Base-by-base conservation (phyloP, 2,888 invertebrate species). In the Agrilus mali region DNA sequence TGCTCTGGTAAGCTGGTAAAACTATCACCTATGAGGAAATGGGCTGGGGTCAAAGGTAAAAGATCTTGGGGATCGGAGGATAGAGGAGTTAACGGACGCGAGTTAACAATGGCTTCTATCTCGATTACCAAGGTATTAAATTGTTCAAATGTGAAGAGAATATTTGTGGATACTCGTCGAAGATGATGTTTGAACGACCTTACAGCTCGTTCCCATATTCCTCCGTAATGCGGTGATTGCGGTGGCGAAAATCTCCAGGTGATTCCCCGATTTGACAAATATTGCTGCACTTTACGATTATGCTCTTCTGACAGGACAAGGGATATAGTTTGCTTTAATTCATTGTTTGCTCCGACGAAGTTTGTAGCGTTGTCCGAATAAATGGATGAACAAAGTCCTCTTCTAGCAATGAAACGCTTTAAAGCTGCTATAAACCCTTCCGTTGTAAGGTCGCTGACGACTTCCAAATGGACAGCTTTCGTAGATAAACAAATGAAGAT, bases 401-500 rank as follows among this genome's bases (percentile, higher is more conserved):
- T 17, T n/a, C 51, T 33, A 7, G 48, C 38, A 31, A 45, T 32
- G 20, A 51, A 53, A 22, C 51, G 38, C 37, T 41, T 44, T 7
- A 53, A 33, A 12, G 44, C 38, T 8, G 33, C 45, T 31, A 53
- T 34, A 40, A 48, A 53, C 2, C 38, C 22, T 13, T 47, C 43
- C 3, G 51, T 41, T 1, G 47, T 46, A 13, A 53, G 36, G 39
- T 51, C 47, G 6, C 34, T 40, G 13, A 45, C 50, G 10, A 53
- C 20, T 34, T 51, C 46, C 7, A 50, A 27, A 33, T 49, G 50
- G 1, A 47, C 32, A 2, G 58, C 58, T 44, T 55, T 57, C 1
- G 52, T 51, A 2, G 50, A 41, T 4, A 57, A 40, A 38, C 56
- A 59, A 3, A 57, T 45, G 31, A 56, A 57, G 7, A 56, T 13